Evolutionary conservation across 2,888 invertebrate species (phyloP), one percentile per base, ranked within the genome.

Genomic region (Barypeithes pellucidus): DNA sequence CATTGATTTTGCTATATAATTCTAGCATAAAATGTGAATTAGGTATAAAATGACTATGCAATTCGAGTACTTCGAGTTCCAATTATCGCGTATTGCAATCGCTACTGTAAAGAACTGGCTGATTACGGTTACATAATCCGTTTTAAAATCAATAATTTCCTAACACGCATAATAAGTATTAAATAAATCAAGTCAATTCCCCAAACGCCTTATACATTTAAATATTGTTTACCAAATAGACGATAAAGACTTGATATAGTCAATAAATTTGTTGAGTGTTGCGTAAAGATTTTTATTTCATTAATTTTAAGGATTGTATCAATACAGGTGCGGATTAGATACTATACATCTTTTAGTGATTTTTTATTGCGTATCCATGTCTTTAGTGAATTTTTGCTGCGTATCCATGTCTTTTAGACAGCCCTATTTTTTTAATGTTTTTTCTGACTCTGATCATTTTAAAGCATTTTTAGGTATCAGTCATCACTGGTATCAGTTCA

Each of bases 111-210:
- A 63, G 62, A 62, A 63, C 63, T 47, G 4, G 63, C 54, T 41
- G 41, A 62, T 70, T 70, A 70, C 63, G 22, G 52, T 70, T 70
- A 70, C 70, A 33, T 63, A 70, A 70, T 8, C 18, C 50, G 29
- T 43, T 70, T 41, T 50, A 69, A 70, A 62, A 70, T 70, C 63
- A 54, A 63, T 52, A 70, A 54, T 70, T 70, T 70, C 70, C 50
- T 54, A 70, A 70, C 70, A 63, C 70, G 70, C 70, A 70, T 70
- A 70, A 57, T 63, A 70, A 69, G 61, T 61, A 62, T 33, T 24
- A 69, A 69, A 69, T 62, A 62, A 70, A 62, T 62, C 45, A 70
- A 70, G 62, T 41, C 63, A 54, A 70, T 70, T 61, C 63, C 63
- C 43, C 54, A 70, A 69, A 61, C 61, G 68, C 39, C 61, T 24